Percentiles rank a stretch among this genome's conserved stretches.
Evolutionary conservation across 2,113 vertebrate species (phyloP).

Genomic region (Columbina picui): DNA sequence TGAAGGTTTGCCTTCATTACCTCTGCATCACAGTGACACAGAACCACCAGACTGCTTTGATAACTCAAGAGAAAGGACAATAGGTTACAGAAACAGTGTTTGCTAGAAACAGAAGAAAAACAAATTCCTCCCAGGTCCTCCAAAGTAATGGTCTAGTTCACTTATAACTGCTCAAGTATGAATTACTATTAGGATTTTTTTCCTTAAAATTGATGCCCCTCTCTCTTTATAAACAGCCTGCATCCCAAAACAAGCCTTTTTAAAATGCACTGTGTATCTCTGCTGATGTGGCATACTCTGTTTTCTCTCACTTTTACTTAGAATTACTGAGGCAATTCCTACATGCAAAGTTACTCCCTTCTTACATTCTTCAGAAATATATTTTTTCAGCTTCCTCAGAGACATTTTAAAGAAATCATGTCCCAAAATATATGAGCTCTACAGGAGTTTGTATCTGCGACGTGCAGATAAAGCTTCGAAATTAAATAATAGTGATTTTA

Average conservation of each 20-base stretch:
- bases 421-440: neutral
- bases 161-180: neutral
- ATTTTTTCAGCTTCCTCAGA: neutral
- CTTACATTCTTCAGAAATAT: neutral
- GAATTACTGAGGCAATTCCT: neutral
- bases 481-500: slow-evolving; percentile 6
- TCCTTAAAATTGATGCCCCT: neutral
- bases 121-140: neutral
- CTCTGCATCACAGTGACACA: slow-evolving; percentile 5
- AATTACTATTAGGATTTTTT: neutral
- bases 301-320: neutral
- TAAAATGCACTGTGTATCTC: neutral
- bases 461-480: neutral
- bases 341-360: neutral
- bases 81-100: slow-evolving; percentile 49
- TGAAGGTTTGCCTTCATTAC: slow-evolving; percentile 58
- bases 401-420: neutral
- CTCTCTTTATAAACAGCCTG: neutral
- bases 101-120: slow-evolving; percentile 8
- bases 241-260: neutral
- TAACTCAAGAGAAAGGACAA: slow-evolving; percentile 33
- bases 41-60: slow-evolving; percentile 21
- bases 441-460: neutral
- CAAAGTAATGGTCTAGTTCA: neutral
- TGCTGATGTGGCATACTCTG: neutral